A percentile compares a stretch with the other conserved stretches of the same genome.
phyloP scores from a whole-genome alignment of 1,140 invertebrate genomes.

The Charaxes varanes region DNA sequence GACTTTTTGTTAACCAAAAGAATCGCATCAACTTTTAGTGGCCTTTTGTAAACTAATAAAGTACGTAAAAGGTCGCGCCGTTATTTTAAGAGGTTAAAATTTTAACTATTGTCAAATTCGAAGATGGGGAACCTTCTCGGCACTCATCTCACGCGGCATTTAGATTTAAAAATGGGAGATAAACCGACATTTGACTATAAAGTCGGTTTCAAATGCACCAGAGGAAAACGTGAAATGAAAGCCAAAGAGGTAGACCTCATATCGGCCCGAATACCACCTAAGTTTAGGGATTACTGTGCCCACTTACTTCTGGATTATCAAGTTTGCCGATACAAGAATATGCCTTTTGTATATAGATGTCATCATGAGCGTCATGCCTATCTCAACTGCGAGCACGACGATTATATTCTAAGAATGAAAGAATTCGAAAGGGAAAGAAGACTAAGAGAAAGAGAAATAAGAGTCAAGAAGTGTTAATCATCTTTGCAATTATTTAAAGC shows the following conservation, averaged over 20 bases:
- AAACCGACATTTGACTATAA: conserved; percentile 84
- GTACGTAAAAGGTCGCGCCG: no score
- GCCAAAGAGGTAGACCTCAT: conserved; percentile 86
- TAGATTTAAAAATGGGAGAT: conserved; percentile 76
- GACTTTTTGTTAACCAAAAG: no score
- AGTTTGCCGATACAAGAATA: conserved; percentile 80
- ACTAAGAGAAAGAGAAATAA: conserved; percentile 65
- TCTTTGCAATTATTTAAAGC: no score
- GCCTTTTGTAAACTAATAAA: no score
- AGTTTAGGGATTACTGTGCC: conserved; percentile 90
- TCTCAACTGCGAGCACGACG: conserved; percentile 84
- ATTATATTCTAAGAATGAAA: conserved; percentile 89
- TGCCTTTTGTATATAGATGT: conserved; percentile 82
- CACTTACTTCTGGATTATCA: conserved; percentile 81
- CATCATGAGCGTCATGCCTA: conserved; percentile 83
- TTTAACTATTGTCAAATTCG: no score
- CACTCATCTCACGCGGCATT: conserved; percentile 64
- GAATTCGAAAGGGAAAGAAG: conserved; percentile 94
- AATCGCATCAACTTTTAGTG: no score
- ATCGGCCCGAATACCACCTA: conserved; percentile 80
- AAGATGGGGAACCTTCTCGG: conserved; percentile 66
- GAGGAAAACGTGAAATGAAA: conserved; percentile 80
- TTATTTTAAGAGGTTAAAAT: no score
- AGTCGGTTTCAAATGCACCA: conserved; percentile 80
- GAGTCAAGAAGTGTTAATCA: conserved; percentile 11